A percentile compares a stretch with the other conserved stretches of the same genome.
Evolutionary conservation across 2,113 vertebrate species (phyloP).

Genomic region (Amblyopsis rosae): DNA sequence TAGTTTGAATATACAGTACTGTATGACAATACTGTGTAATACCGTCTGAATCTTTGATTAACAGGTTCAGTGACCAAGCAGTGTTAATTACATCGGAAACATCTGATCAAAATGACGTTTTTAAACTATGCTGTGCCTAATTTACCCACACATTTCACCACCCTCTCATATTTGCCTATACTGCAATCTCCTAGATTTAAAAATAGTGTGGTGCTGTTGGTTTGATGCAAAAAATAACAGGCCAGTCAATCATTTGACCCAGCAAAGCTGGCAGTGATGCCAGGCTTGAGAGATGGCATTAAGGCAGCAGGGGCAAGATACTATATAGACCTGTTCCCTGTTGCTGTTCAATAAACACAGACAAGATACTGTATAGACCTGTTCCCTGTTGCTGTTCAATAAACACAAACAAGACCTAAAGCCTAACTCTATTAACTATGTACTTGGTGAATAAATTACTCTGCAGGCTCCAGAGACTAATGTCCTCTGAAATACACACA

Average conservation of each 20-base stretch:
- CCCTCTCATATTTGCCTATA: slow-evolving; percentile 23
- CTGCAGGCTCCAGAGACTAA: background rate
- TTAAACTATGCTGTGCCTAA: slow-evolving; percentile 31
- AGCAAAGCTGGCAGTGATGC: slow-evolving; percentile 25
- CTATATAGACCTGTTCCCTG: background rate
- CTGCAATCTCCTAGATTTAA: slow-evolving; percentile 30
- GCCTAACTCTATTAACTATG: slow-evolving; percentile 29
- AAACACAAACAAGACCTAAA: background rate
- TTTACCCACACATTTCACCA: slow-evolving; percentile 31
- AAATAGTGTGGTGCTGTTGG: slow-evolving; percentile 39
- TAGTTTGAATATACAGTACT: too few species aligned
- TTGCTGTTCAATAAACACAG: too few species aligned
- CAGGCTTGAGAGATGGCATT: background rate
- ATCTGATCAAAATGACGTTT: slow-evolving; percentile 5
- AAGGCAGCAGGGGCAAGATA: background rate
- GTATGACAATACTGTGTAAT: background rate
- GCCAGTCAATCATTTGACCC: slow-evolving; percentile 5
- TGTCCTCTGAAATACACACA: slow-evolving; percentile 16
- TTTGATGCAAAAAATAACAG: slow-evolving; percentile 37
- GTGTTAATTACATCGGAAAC: slow-evolving; percentile 11
- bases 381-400: background rate
- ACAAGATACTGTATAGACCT: too few species aligned
- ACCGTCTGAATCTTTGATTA: background rate
- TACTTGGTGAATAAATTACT: slow-evolving; percentile 11
- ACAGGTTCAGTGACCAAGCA: slow-evolving; percentile 4